Base-by-base conservation (phyloP, 2,113 vertebrate genomes). In the Chaetura pelagica region DNA sequence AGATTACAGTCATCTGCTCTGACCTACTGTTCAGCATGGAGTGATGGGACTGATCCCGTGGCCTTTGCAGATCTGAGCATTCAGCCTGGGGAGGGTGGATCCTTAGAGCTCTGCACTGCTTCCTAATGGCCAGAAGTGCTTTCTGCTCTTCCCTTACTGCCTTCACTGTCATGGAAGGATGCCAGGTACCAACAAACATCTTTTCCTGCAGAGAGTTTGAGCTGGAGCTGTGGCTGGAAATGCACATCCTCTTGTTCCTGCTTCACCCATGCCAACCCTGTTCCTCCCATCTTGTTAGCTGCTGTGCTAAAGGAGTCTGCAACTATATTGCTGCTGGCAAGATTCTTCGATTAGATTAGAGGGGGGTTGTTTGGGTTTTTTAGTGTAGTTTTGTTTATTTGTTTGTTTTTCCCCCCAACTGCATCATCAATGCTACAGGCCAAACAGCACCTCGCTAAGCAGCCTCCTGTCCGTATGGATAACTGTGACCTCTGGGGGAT, bases 401-500 rank as follows among this genome's bases (percentile, higher is more conserved):
- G 10, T 17, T 34, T 69, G 5, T 54, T n/a, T 42, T 51, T 7
- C 0, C 2, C 4, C 6, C 5, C 44, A 78, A 0, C 9, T 69
- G 40, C 40, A 59, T 21, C 15, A 26, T 49, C 59, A 42, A 2
- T 22, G 52, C 10, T 76, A 12, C 22, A 26, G 58, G 24, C 17
- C 54, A 72, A 81, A 34, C 30, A 69, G 54, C 48, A 49, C 21
- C 49, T 46, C 66, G 12, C 59, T 20, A 59, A 69, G 29, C 16
- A 69, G 22, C 3, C n/a, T 87, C 49, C 21, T 38, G 32, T 54
- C n/a, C 61, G 15, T 5, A 30, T 3, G 59, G 72, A 20, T 75
- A 66, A 40, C 21, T 4, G 19, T 51, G 24, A 35, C 15, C 40
- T 79, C 34, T 24, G 46, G 83, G 46, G 61, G n/a, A 1, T 64